Evolutionary conservation across 64 coral and sea anemone species (phyloP).

Genomic region (Dendronephthya gigantea): DNA sequence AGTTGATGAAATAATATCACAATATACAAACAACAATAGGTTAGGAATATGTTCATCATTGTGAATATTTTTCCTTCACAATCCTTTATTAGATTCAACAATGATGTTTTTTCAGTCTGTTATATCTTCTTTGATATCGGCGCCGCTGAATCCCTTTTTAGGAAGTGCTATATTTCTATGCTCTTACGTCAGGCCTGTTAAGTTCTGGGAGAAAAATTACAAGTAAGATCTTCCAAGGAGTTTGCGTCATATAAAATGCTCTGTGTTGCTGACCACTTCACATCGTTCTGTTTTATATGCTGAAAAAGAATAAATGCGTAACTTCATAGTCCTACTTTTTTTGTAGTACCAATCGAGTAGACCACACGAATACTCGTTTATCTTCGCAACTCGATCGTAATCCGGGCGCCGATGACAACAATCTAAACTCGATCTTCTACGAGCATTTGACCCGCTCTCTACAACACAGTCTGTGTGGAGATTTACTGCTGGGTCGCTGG

Average conservation of each 20-base stretch:
- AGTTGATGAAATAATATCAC: too few relatives aligned
- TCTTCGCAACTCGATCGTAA: slow-evolving; percentile 91
- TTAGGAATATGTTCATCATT: too few relatives aligned
- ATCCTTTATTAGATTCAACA: slow-evolving; percentile 51
- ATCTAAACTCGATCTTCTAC: slow-evolving; percentile 95
- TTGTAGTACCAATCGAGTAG: slow-evolving; percentile 72
- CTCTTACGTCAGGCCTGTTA: slow-evolving; percentile 90
- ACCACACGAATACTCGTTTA: slow-evolving; percentile 81
- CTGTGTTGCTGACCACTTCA: too few relatives aligned
- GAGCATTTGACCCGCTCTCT: slow-evolving; percentile 81
- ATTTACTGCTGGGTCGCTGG: slow-evolving; percentile 86
- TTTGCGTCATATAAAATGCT: not conserved
- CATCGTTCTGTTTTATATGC: too few relatives aligned
- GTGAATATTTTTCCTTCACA: slow-evolving; percentile 21
- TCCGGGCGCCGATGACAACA: slow-evolving; percentile 88
- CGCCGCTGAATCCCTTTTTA: slow-evolving; percentile 81
- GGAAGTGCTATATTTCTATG: slow-evolving; percentile 91
- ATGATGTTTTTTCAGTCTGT: slow-evolving; percentile 97
- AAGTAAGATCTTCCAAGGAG: slow-evolving; percentile 46
- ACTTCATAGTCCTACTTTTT: too few relatives aligned
- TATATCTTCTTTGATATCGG: slow-evolving; percentile 75
- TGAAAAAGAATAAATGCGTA: too few relatives aligned
- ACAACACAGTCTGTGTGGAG: slow-evolving; percentile 84
- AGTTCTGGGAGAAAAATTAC: slow-evolving; percentile 99
- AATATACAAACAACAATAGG: too few relatives aligned